Percentiles rank a stretch among this genome's conserved stretches.
Evolutionary conservation across 2,797 vertebrate species (phyloP).

Genomic region (Chelidonichthys spinosus): DNA sequence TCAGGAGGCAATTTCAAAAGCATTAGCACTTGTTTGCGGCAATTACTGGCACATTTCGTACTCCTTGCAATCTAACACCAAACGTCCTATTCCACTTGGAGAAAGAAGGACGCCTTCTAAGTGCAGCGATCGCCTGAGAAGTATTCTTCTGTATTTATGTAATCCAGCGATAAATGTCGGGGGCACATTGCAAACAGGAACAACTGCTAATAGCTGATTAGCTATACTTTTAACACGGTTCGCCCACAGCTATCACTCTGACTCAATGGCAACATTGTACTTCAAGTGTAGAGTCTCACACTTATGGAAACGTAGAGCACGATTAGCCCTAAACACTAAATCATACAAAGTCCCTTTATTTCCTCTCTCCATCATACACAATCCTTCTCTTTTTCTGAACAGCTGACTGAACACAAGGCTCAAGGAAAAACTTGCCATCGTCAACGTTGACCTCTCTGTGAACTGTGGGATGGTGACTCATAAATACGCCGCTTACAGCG

Average conservation of each 20-base stretch:
- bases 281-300: background rate
- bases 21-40: background rate
- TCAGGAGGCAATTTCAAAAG: background rate
- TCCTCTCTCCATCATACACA: background rate
- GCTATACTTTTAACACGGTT: background rate
- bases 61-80: background rate
- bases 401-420: slow-evolving; percentile 42
- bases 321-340: no score
- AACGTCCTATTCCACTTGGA: background rate
- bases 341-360: no score
- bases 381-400: background rate
- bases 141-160: background rate
- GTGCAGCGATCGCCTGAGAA: background rate
- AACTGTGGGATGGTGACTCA: slow-evolving; percentile 60
- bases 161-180: background rate
- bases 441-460: slow-evolving; percentile 60
- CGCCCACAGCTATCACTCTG: no score
- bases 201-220: background rate
- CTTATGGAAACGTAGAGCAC: background rate
- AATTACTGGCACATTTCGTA: background rate
- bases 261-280: no score
- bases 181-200: background rate
- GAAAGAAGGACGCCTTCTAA: no score
- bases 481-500: slow-evolving; percentile 64
- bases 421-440: slow-evolving; percentile 37